A percentile compares a stretch with the other conserved stretches of the same genome.
These are phyloP conservation scores for Metalampra italica DNA, from an alignment of 2,888 invertebrate genomes.

Conservation along the genomic window DNA sequence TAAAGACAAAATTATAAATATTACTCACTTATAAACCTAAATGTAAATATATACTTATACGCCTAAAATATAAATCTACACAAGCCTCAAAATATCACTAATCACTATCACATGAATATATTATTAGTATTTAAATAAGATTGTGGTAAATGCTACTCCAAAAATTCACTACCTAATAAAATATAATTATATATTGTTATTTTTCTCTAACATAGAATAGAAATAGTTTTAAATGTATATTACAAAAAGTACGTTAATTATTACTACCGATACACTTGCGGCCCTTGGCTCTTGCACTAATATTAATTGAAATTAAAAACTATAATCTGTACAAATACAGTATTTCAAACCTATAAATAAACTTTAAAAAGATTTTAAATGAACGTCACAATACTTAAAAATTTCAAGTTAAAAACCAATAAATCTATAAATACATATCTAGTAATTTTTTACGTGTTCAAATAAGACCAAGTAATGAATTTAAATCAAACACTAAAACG, in stretches of 20 bases:
- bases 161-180: conserved; percentile 28
- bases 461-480: background rate
- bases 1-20: too few species aligned
- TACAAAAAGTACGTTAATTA: conserved; percentile 50
- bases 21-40: background rate
- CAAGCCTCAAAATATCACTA: conserved; percentile 58
- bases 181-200: conserved; percentile 17
- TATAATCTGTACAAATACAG: conserved; percentile 8
- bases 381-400: background rate
- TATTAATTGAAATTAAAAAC: conserved; percentile 13
- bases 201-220: conserved; percentile 15
- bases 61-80: conserved; percentile 10
- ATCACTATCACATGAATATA: conserved; percentile 46
- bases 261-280: conserved; percentile 68
- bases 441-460: too few species aligned
- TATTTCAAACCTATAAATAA: conserved; percentile 15
- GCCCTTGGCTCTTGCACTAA: conserved; percentile 43
- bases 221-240: conserved; percentile 27
- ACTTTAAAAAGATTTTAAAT: background rate
- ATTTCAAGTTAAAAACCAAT: background rate
- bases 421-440: background rate
- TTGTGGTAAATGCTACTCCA: conserved; percentile 17
- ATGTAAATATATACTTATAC: background rate
- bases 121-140: conserved; percentile 19
- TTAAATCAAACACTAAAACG: background rate